Percentiles rank a stretch among this genome's conserved stretches.
Conservation (phyloP, 2,113 vertebrate species). For the Phalacrocorax brasilianus region DNA sequence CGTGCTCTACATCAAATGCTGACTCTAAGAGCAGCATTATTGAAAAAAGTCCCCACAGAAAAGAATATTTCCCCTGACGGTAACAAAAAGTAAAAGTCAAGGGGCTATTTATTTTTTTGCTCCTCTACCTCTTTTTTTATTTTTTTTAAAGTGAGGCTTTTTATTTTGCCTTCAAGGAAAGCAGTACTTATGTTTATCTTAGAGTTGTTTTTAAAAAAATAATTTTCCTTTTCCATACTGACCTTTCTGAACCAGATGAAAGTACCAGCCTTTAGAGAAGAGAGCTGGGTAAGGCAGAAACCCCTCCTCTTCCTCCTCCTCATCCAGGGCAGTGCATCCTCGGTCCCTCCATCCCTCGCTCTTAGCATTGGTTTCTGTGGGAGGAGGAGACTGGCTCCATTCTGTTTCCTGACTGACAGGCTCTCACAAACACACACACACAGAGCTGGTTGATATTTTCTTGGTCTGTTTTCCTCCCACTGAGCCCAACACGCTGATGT, state of each 20-base stretch:
- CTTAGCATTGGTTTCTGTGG: neutral
- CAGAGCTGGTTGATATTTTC: neutral
- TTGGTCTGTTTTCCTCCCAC: neutral
- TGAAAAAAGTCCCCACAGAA: neutral
- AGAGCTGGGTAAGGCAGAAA: neutral
- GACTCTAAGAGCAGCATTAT: neutral
- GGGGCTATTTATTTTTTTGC: neutral
- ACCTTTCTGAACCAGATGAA: neutral
- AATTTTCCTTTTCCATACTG: neutral
- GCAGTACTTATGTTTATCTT: neutral
- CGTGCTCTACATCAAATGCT: neutral
- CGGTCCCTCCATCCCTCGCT: neutral
- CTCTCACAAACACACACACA: neutral
- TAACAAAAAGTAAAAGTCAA: neutral
- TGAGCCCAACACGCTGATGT: neutral
- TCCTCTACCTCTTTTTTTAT: neutral
- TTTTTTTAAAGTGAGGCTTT: neutral
- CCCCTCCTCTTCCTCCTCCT: neutral
- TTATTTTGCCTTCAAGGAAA: slow-evolving; percentile 3
- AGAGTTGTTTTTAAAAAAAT: neutral
- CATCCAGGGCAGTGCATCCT: neutral
- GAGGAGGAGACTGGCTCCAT: neutral
- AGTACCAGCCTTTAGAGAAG: neutral
- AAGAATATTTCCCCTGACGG: neutral
- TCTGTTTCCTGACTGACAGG: neutral